phyloP scores from a whole-genome alignment of 1,140 invertebrate genomes.

The Ceratitis capitata region DNA sequence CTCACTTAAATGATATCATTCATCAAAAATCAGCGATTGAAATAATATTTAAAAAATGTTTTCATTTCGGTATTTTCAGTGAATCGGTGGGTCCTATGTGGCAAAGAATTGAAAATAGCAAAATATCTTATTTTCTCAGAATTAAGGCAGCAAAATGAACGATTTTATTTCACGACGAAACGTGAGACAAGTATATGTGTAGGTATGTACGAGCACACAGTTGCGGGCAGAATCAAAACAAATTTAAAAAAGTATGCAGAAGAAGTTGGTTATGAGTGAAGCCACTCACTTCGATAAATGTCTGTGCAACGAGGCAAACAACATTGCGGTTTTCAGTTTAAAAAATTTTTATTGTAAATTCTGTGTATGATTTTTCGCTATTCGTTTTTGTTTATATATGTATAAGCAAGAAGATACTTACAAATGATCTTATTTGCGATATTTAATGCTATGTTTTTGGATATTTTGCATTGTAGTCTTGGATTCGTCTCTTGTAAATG shows the following conservation, averaged over 20 bases:
- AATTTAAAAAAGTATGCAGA: background rate
- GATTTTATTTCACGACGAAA: background rate
- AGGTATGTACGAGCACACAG: background rate
- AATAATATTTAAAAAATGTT: too few relatives aligned
- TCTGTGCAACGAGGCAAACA: background rate
- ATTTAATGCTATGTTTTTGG: background rate
- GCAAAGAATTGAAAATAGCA: constrained; percentile 4
- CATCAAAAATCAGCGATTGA: too few relatives aligned
- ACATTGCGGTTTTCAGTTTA: background rate
- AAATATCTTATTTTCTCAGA: constrained; percentile 6
- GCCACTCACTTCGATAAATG: background rate
- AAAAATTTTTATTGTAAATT: background rate
- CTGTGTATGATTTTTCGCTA: background rate
- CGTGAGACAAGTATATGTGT: background rate
- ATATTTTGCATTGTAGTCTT: background rate
- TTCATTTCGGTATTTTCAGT: too few relatives aligned
- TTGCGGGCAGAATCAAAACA: background rate
- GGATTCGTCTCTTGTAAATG: background rate
- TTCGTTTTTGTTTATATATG: background rate
- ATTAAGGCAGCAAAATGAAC: background rate
- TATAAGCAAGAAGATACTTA: background rate
- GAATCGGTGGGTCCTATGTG: too few relatives aligned
- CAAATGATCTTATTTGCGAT: background rate
- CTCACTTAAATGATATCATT: too few relatives aligned
- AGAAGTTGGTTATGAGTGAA: background rate